phyloP scores from a whole-genome alignment of 2,888 invertebrate species.

The Drosophila yooni region DNA sequence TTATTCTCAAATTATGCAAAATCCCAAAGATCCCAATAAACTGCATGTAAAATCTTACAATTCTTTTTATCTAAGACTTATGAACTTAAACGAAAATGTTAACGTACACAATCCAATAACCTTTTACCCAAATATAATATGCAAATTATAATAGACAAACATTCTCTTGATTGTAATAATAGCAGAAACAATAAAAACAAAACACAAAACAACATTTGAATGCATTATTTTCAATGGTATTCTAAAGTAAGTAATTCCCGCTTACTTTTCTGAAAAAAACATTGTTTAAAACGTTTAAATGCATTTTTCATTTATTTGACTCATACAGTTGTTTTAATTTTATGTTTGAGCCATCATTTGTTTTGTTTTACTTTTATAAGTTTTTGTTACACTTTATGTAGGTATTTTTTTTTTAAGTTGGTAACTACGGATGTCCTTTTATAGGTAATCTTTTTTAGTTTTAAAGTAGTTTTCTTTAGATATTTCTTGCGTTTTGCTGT shows the following conservation, averaged over 20 bases:
- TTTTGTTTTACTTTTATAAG: too few species aligned
- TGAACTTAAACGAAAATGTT: constrained; percentile 5
- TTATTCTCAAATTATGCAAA: not conserved
- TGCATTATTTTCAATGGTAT: not conserved
- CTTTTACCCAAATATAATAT: constrained; percentile 55
- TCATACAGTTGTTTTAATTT: too few species aligned
- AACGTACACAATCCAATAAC: constrained; percentile 28
- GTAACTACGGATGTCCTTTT: too few species aligned
- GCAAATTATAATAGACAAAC: constrained; percentile 55
- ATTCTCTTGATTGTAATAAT: constrained; percentile 59
- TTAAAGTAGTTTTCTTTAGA: too few species aligned
- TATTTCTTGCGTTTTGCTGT: too few species aligned
- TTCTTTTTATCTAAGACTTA: constrained; percentile 7
- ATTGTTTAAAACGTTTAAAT: too few species aligned
- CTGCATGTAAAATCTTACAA: constrained; percentile 1
- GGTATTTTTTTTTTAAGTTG: too few species aligned
- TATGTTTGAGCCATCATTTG: too few species aligned
- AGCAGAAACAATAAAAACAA: constrained; percentile 62
- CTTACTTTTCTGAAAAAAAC: too few species aligned
- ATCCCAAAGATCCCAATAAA: not conserved
- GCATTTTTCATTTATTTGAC: too few species aligned
- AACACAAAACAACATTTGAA: constrained; percentile 42
- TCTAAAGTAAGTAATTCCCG: not conserved
- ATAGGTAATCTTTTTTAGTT: too few species aligned
- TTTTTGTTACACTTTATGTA: too few species aligned